Conservation (phyloP, 2,113 vertebrate genomes). For the Leptobrachium leishanense region DNA sequence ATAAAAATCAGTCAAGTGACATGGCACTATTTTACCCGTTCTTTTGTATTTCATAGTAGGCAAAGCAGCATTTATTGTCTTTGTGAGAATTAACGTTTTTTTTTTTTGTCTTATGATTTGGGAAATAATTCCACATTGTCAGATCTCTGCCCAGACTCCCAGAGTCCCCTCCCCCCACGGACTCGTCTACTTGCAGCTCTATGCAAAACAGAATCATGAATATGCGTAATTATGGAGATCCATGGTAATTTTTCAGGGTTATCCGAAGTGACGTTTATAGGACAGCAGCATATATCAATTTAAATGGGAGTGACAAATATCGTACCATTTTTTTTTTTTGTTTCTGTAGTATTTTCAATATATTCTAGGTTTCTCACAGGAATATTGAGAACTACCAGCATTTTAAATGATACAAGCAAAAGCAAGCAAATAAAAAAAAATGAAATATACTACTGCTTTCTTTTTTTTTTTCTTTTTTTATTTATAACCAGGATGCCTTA, state of each 20-base stretch:
- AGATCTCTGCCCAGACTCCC: constrained; percentile 58
- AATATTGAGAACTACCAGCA: constrained; percentile 56
- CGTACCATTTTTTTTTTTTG: constrained; percentile 60
- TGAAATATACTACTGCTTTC: constrained; percentile 52
- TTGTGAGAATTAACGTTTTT: constrained; percentile 10
- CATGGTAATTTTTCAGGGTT: constrained; percentile 87
- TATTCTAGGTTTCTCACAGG: constrained; percentile 61
- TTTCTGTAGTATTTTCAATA: constrained; percentile 68
- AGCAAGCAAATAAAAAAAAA: constrained; percentile 34
- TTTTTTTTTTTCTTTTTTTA: background rate
- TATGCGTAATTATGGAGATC: constrained; percentile 88
- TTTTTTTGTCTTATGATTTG: constrained; percentile 68
- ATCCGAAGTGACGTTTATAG: constrained; percentile 88
- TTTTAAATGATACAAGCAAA: constrained; percentile 57
- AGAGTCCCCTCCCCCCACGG: constrained; percentile 51
- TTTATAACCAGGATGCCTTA: constrained; percentile 51
- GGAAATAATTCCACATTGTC: constrained; percentile 74
- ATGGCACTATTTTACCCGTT: constrained; percentile 29
- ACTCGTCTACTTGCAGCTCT: constrained; percentile 64
- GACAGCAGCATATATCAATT: constrained; percentile 79
- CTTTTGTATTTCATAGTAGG: constrained; percentile 17
- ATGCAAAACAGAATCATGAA: constrained; percentile 87
- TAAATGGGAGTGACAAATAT: constrained; percentile 85
- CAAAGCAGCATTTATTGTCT: background rate
- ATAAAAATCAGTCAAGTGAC: constrained; percentile 16